Evolutionary conservation across 2,113 vertebrate genomes (phyloP).

Genomic region (Gopherus evgoodei): DNA sequence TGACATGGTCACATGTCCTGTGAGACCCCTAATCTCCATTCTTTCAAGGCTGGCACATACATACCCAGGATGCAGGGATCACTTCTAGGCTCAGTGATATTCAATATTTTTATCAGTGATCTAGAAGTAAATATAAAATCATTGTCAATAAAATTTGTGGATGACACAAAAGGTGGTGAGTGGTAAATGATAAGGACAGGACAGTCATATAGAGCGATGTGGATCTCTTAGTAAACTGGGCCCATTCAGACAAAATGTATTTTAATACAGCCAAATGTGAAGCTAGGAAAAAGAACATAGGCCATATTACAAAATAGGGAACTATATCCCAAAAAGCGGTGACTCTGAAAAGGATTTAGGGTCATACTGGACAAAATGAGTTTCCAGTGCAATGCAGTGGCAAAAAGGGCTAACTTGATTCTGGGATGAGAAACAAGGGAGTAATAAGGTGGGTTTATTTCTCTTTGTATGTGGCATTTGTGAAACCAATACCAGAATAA

Average conservation of each 20-base stretch:
- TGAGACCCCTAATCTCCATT: no score
- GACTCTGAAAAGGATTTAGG: neutral
- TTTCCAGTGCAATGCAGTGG: fast-evolving
- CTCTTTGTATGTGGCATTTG: neutral
- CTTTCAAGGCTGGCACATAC: no score
- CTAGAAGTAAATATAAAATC: fast-evolving
- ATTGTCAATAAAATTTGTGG: neutral
- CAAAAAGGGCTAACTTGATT: fast-evolving
- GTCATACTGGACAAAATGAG: neutral
- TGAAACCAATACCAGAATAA: neutral
- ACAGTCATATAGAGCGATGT: fast-evolving
- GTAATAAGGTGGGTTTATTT: fast-evolving
- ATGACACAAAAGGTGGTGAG: neutral
- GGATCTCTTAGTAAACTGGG: fast-evolving
- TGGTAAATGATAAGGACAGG: neutral
- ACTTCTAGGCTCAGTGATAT: neutral
- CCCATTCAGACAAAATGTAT: fast-evolving
- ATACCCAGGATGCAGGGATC: neutral
- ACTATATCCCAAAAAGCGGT: fast-evolving
- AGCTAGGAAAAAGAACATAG: neutral
- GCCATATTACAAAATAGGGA: neutral
- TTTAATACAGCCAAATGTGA: neutral
- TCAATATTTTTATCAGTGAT: neutral
- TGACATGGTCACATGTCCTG: no score
- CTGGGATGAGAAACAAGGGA: fast-evolving